Percentiles rank a stretch among this genome's conserved stretches.
These are phyloP conservation scores for Nephrocerus scutellatus DNA, from an alignment of 2,888 invertebrate genomes.

Conservation along the genomic window DNA sequence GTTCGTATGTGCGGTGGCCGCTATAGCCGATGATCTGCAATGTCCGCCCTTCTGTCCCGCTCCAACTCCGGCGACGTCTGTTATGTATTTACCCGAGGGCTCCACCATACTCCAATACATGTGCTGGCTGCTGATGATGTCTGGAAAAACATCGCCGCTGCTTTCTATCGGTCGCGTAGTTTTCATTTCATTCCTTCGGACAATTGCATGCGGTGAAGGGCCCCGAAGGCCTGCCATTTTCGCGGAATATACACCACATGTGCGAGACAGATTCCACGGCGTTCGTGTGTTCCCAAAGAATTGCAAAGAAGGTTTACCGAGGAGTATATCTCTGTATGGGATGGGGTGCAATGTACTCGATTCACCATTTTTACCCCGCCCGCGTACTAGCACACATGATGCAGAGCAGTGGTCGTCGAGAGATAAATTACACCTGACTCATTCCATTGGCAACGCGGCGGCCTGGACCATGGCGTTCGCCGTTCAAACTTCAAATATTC, in stretches of 20 bases:
- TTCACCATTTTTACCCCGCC: neutral
- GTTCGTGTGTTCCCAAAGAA: no score
- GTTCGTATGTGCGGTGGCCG: no score
- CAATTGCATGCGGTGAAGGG: neutral
- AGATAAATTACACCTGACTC: slow-evolving; percentile 20
- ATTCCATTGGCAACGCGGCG: no score
- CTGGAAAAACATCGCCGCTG: slow-evolving; percentile 9
- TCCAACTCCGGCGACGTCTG: slow-evolving; percentile 1
- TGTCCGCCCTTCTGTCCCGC: slow-evolving; percentile 9
- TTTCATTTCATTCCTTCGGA: slow-evolving; percentile 19
- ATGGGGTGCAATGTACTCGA: no score
- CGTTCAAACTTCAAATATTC: slow-evolving; percentile 21
- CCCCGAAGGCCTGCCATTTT: slow-evolving; percentile 20
- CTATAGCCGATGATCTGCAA: slow-evolving; percentile 17
- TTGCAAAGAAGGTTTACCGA: no score
- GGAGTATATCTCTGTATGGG: no score
- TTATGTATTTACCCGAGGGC: slow-evolving; percentile 9
- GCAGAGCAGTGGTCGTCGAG: neutral
- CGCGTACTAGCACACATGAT: neutral
- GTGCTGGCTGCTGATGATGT: no score
- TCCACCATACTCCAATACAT: no score
- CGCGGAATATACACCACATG: slow-evolving; percentile 21
- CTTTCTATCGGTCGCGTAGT: slow-evolving; percentile 19
- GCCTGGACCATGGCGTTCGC: slow-evolving; percentile 10
- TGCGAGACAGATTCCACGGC: no score